phyloP scores from a whole-genome alignment of 1,140 invertebrate genomes.

The Pseudomyrmex dendroicus region DNA sequence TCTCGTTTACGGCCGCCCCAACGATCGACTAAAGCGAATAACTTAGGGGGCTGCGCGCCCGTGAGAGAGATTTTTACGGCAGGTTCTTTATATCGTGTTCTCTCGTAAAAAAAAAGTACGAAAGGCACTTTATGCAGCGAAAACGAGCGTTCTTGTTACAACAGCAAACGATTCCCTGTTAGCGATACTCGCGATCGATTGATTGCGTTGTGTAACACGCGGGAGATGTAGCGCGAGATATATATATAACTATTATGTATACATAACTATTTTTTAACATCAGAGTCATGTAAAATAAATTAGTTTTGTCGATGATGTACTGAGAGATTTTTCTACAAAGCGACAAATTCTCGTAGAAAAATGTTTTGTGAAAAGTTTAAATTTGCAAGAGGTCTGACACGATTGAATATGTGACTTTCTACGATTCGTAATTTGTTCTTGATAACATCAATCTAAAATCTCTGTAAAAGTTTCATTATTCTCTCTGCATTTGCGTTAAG shows the following conservation, averaged over 20 bases:
- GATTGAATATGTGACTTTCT: too few relatives aligned
- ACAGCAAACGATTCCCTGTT: neutral
- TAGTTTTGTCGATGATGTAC: too few relatives aligned
- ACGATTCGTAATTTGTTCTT: too few relatives aligned
- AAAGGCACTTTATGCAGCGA: conserved; percentile 22
- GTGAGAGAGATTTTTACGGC: neutral
- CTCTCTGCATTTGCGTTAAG: too few relatives aligned
- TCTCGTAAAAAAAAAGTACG: conserved; percentile 11
- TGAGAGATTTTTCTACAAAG: too few relatives aligned
- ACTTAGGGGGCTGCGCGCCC: neutral
- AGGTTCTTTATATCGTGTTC: neutral
- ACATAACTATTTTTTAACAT: neutral
- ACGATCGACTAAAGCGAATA: conserved; percentile 18
- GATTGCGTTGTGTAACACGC: neutral
- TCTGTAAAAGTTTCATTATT: too few relatives aligned
- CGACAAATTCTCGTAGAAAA: too few relatives aligned
- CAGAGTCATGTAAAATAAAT: too few relatives aligned
- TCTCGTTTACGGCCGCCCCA: conserved; percentile 32
- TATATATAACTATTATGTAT: neutral
- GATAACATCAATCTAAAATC: too few relatives aligned
- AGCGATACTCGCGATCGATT: neutral
- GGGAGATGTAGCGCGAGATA: neutral
- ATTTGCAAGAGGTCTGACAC: too few relatives aligned
- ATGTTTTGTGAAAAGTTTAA: too few relatives aligned
- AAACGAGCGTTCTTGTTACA: conserved; percentile 45